Evolutionary conservation across 2,113 vertebrate genomes (phyloP), one percentile per base, ranked within the genome.

Genomic region (Buteo buteo): DNA sequence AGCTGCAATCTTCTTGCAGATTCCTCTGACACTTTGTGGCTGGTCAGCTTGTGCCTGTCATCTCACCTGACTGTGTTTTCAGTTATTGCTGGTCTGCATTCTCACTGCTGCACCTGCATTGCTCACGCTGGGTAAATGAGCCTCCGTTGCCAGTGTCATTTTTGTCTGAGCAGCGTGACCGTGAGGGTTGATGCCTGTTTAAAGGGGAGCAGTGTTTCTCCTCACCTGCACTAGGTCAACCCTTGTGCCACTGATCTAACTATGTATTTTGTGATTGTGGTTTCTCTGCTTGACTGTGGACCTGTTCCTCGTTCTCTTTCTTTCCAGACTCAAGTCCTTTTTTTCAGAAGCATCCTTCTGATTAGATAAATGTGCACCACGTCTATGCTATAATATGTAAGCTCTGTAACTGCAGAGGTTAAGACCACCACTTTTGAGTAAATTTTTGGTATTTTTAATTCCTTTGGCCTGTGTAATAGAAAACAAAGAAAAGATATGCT

Each of bases 81-180:
- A 13, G 24, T 7, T 44, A 5, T 3, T 82, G 61, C 40, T 36
- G 31, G 32, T 34, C 36, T 62, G 64, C 2, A 0, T 26, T 50
- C 58, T 65, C 32, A 5, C 44, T 45, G 52, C 26, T n/a, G 21
- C 28, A 24, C 13, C 1, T 11, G 31, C 52, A 28, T 54, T 18
- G 6, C 38, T 26, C 52, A 13, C 3, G 52, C 52, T 50, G 66
- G 40, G 42, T 28, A 17, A 15, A 28, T 3, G 25, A 36, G 21
- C 1, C 6, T 36, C n/a, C 5, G 2, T 13, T 38, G 16, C 7
- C 32, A 32, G n/a, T 0, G 47, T 32, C 13, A 13, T 32, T 69
- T 92, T 71, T 49, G 6, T 36, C 52, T 50, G 72, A 81, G 87
- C 49, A 69, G n/a, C 4, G 1, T 38, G n/a, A 38, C 81, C 5